Base-by-base conservation (phyloP, 2,797 vertebrate genomes). In the Silurus aristotelis region DNA sequence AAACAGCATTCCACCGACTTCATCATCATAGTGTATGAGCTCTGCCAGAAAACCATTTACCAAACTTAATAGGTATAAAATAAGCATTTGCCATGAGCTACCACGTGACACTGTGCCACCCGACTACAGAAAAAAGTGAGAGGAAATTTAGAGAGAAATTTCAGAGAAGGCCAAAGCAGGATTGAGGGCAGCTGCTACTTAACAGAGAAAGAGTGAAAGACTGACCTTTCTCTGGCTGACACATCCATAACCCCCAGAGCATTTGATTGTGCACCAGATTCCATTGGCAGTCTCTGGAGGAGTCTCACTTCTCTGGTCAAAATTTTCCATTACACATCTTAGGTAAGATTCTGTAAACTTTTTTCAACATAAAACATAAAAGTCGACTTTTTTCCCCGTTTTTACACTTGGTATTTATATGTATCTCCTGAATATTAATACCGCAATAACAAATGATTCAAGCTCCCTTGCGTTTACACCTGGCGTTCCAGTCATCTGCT, bases 41-140 rank as follows among this genome's bases (percentile, higher is more conserved):
- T 55, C 80, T 86, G 76, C 76, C 55, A 87, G 84, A 87, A 92
- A 91, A 89, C 87, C 90, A 92, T 93, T 92, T 90, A 90, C 85
- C 78, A 87, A 67, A 89, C 83, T 89, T 91, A 90, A 94, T 92
- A 89, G 89, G 89, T 91, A 92, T 89, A 90, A 89, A 89, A 90
- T 87, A 89, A 73, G 89, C 91, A 90, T 91, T 90, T 91, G 89
- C 78, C 67, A 72, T 72, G 66, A 89, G 85, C 78, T 71, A 84
- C 76, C 66, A 80, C 38, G 72, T 63, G 60, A 80, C 79, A 86
- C 83, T 84, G 68, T 84, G 80, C 83, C 82, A 77, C 31, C 63
- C 31, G 58, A 8, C 43, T 8, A 48, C 14, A 75, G 58, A 31
- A 63, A 52, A 48, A 27, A 52, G n/a, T 71, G 56, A 76, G 14